Percentiles rank a stretch among this genome's conserved stretches.
These are phyloP conservation scores for Mesochorus sp. DNA, from an alignment of 2,888 invertebrate species.

Conservation along the genomic window DNA sequence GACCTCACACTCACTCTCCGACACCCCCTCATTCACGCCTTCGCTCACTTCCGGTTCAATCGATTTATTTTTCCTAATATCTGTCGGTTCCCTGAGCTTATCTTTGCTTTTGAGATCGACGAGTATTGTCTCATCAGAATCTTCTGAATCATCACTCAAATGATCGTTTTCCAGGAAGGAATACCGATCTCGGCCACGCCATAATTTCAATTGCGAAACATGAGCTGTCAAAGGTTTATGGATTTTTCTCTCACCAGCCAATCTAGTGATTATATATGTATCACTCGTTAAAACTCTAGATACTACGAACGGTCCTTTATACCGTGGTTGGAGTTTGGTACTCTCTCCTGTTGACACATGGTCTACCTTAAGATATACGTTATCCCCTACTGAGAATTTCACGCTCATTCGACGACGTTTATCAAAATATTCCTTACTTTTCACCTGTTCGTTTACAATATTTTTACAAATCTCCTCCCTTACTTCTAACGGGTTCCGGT, in stretches of 20 bases:
- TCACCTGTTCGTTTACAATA: neutral
- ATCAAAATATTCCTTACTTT: conserved; percentile 43
- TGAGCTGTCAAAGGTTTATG: conserved; percentile 21
- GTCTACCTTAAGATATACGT: conserved; percentile 34
- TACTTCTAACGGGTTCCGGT: neutral
- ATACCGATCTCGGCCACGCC: conserved; percentile 40
- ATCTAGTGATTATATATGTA: conserved; percentile 19
- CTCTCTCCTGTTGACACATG: conserved; percentile 46
- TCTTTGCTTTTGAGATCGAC: neutral
- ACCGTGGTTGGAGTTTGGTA: conserved; percentile 49
- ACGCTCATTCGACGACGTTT: conserved; percentile 5
- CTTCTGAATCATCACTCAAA: neutral
- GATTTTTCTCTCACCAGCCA: neutral
- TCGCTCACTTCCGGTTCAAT: neutral
- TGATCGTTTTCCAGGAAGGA: conserved; percentile 2
- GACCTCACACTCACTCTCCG: neutral
- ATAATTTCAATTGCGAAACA: conserved; percentile 25
- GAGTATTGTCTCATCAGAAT: conserved; percentile 1
- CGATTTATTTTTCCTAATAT: neutral
- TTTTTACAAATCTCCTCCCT: conserved; percentile 24
- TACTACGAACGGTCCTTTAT: conserved; percentile 31
- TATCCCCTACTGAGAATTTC: conserved; percentile 41
- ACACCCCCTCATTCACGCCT: neutral
- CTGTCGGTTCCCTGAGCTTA: neutral
- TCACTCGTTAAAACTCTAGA: conserved; percentile 1